These are phyloP conservation scores for Oceanites oceanicus DNA, from an alignment of 2,113 vertebrate genomes.

Conservation along the genomic window DNA sequence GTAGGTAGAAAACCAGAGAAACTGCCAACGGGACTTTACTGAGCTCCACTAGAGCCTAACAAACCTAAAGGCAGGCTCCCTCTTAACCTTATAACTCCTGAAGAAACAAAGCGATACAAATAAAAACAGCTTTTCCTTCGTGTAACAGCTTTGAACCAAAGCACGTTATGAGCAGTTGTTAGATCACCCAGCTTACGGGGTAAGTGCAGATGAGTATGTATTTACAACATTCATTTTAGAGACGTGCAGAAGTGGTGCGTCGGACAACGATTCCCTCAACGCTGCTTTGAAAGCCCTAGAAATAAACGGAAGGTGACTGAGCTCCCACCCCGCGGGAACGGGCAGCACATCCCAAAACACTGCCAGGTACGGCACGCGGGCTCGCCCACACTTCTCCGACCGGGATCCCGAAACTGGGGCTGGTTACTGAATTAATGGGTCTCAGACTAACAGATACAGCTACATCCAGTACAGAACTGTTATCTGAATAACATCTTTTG, in stretches of 20 bases:
- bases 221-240: neutral
- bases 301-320: neutral
- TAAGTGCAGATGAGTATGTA: neutral
- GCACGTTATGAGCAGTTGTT: accelerated
- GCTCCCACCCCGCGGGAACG: accelerated
- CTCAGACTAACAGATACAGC: neutral
- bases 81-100: neutral
- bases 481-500: accelerated
- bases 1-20: neutral
- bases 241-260: accelerated
- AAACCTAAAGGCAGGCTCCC: neutral
- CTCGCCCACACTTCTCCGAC: accelerated
- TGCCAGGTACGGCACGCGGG: accelerated
- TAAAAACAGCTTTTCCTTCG: neutral
- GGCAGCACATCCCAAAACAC: neutral
- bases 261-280: accelerated
- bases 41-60: neutral
- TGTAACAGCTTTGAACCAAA: neutral
- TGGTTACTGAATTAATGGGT: neutral
- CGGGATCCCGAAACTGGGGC: accelerated
- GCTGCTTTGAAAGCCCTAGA: neutral
- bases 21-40: neutral
- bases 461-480: neutral
- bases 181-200: neutral
- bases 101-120: neutral